Evolutionary conservation across 2,888 invertebrate species (phyloP).

Genomic region (Mantis religiosa): DNA sequence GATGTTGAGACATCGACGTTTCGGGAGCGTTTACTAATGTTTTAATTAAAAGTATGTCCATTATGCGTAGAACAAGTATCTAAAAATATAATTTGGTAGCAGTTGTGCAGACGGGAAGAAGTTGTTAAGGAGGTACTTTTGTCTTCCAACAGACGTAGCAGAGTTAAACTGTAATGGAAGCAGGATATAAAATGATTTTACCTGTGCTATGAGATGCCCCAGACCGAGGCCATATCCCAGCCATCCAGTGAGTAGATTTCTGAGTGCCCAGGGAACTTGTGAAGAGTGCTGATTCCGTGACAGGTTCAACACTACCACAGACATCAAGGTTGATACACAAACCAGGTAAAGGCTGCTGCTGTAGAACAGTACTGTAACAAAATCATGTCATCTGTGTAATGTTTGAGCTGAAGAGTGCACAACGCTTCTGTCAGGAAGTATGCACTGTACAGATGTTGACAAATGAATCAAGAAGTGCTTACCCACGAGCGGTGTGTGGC

Average conservation of each 20-base stretch:
- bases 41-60: no score
- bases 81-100: no score
- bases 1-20: no score
- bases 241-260: conserved; percentile 38
- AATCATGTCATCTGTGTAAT: background rate
- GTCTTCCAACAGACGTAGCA: no score
- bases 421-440: no score
- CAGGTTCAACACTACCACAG: conserved; percentile 53
- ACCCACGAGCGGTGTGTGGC: conserved; percentile 56
- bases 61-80: no score
- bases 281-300: conserved; percentile 47
- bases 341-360: conserved; percentile 50
- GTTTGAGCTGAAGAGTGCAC: no score
- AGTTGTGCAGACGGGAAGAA: no score
- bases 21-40: no score
- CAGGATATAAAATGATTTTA: conserved; percentile 28
- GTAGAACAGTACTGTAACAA: conserved; percentile 53
- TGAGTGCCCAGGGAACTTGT: conserved; percentile 51
- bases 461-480: conserved; percentile 32
- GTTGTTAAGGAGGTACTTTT: no score
- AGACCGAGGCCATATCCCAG: conserved; percentile 36
- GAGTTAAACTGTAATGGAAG: no score
- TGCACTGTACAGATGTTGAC: no score
- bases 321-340: conserved; percentile 51
- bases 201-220: conserved; percentile 36